Base-by-base conservation (phyloP, 2,113 vertebrate genomes). In the Mesocricetus auratus region DNA sequence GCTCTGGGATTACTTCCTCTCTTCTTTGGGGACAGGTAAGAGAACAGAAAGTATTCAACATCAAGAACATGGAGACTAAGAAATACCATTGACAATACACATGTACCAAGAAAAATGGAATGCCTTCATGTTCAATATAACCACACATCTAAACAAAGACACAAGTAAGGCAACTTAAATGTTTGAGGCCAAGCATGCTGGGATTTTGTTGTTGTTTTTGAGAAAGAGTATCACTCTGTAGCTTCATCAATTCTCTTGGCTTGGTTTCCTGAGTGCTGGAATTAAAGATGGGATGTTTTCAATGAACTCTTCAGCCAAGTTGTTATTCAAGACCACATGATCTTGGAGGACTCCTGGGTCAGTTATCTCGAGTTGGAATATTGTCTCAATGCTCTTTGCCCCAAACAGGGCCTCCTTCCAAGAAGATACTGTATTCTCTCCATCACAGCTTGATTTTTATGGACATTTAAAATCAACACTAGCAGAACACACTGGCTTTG, bases 391-490 rank as follows among this genome's bases (percentile, higher is more conserved):
- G 88, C 53, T 68, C 78, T 89, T 83, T 88, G 91, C 83, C 71
- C 74, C 93, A 92, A 91, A 50, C 50, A 93, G 74, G 95, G 89
- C 89, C 89, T 26, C 33, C 68, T 96, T 97, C 96, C 95, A 97
- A 96, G 90, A 93, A 62, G 89, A 89, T 85, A 90, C 62, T 90
- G 91, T 94, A 86, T 85, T 96, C 88, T 93, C 16, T 58, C 91
- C 92, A 92, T 97, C 93, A 91, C 92, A 91, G 89, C 69, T 85
- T 93, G 95, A 90, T 95, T 97, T 97, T 97, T 96, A 97, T 97
- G 96, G 96, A 39, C 86, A 66, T 94, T 97, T 97, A 95, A 97
- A 98, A 95, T 73, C 94, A 87, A 87, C 56, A 96, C 86, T 94
- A 96, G 81, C 97, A 94, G 95, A 96, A 92, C 86, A 60, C 93